Percentiles rank a stretch among this genome's conserved stretches.
Conservation (phyloP, 2,113 vertebrate species). For the Reinhardtius hippoglossoides region DNA sequence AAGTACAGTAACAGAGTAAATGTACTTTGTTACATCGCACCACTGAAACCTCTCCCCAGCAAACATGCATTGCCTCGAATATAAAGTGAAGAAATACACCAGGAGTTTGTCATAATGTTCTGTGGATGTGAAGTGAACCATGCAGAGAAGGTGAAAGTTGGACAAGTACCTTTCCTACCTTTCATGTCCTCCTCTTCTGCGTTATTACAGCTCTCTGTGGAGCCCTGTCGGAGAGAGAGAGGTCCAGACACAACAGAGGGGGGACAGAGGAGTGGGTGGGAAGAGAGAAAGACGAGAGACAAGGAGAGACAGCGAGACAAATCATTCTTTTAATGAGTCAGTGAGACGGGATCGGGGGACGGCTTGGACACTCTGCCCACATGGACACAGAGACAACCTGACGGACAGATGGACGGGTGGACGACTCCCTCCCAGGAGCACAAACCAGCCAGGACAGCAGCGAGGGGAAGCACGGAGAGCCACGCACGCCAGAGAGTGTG, state of each 20-base stretch:
- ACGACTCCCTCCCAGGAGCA: conserved; percentile 72
- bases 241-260: conserved; percentile 21
- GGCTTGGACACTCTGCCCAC: conserved; percentile 24
- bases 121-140: conserved; percentile 29
- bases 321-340: neutral
- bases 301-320: conserved; percentile 7
- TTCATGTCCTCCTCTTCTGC: conserved; percentile 99
- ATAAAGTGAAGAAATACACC: too few relatives aligned
- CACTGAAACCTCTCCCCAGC: too few relatives aligned
- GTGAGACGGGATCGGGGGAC: neutral
- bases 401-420: conserved; percentile 52
- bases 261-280: neutral
- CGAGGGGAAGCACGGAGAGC: neutral
- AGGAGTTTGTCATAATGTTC: neutral
- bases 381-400: conserved; percentile 42
- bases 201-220: conserved; percentile 98
- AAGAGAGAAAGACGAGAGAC: conserved; percentile 9
- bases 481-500: too few relatives aligned
- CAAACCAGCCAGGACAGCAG: conserved; percentile 79
- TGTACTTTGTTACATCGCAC: too few relatives aligned
- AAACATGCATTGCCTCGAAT: too few relatives aligned
- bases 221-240: conserved; percentile 84
- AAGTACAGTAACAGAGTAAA: too few relatives aligned
- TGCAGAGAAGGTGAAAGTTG: conserved; percentile 78
- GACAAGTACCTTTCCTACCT: conserved; percentile 91